These are phyloP conservation scores for Simalia tracyae DNA, from an alignment of 2,797 vertebrate species.

Conservation along the genomic window DNA sequence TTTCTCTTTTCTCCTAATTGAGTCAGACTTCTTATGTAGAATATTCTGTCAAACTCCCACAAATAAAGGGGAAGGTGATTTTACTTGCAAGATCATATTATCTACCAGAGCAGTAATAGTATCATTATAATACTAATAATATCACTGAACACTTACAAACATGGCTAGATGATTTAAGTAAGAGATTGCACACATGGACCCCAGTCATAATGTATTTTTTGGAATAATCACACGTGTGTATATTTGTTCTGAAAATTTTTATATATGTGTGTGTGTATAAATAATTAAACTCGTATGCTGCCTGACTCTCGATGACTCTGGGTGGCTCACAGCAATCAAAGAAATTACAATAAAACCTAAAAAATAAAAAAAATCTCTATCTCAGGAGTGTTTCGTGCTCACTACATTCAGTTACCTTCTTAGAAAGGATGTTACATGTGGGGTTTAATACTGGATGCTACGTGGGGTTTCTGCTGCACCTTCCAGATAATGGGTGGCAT, in stretches of 20 bases:
- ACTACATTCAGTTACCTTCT: not conserved
- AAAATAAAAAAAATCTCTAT: not conserved
- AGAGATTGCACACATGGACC: not conserved
- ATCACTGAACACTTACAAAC: not conserved
- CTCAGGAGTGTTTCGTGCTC: not conserved
- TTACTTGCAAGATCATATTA: not conserved
- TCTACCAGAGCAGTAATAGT: not conserved
- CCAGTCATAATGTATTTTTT: not conserved
- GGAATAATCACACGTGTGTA: not conserved
- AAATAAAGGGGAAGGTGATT: not conserved
- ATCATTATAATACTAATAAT: not conserved
- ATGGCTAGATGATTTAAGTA: not conserved
- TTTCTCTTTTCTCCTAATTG: not conserved
- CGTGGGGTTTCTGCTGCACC: not conserved
- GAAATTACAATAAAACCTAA: not conserved
- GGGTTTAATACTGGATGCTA: not conserved
- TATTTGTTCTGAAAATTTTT: not conserved
- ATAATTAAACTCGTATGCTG: not conserved
- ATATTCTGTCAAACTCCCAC: not conserved
- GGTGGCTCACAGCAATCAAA: not conserved
- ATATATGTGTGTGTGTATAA: too few relatives aligned
- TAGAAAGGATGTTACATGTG: not conserved
- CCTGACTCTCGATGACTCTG: not conserved
- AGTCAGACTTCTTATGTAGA: not conserved
- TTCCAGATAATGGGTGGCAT: not conserved